Percentiles rank a stretch among this genome's conserved stretches.
phyloP scores from a whole-genome alignment of 2,888 invertebrate species.

The Clanis bilineata region DNA sequence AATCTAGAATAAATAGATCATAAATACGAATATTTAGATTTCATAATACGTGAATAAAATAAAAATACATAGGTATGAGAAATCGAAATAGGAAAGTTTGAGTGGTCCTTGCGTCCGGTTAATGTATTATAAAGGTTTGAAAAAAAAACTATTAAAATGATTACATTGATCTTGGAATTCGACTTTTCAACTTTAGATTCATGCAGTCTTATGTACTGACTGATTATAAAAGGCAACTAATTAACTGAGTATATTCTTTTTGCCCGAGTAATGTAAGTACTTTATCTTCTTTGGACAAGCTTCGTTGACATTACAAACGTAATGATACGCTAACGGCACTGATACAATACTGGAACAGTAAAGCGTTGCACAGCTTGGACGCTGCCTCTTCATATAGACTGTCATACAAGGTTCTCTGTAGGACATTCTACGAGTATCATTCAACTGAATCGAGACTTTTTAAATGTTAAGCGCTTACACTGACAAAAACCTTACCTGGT shows the following conservation, averaged over 20 bases:
- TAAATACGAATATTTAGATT: conserved; percentile 46
- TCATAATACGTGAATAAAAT: conserved; percentile 46
- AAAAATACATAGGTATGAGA: conserved; percentile 49
- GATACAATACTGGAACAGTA: conserved; percentile 67
- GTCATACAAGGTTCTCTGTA: conserved; percentile 42
- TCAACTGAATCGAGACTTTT: conserved; percentile 53
- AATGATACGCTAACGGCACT: conserved; percentile 65
- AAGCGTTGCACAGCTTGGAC: conserved; percentile 62
- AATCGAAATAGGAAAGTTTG: conserved; percentile 85
- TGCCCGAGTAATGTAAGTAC: conserved; percentile 28
- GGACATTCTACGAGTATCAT: conserved; percentile 47
- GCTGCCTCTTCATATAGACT: conserved; percentile 42
- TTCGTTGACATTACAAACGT: conserved; percentile 49
- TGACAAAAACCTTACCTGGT: conserved; percentile 72
- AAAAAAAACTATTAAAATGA: conserved; percentile 19
- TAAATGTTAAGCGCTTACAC: conserved; percentile 67
- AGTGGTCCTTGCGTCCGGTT: conserved; percentile 88
- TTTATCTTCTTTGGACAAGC: conserved; percentile 57
- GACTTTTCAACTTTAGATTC: conserved; percentile 20
- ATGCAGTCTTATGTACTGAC: conserved; percentile 21
- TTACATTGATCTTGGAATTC: conserved; percentile 20
- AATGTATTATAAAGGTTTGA: conserved; percentile 11
- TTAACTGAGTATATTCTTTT: conserved; percentile 18
- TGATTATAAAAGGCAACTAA: conserved; percentile 20
- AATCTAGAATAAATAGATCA: conserved; percentile 43